Percentiles rank a stretch among this genome's conserved stretches.
phyloP scores from a whole-genome alignment of 2,113 vertebrate genomes.

The Tyrannus savana region DNA sequence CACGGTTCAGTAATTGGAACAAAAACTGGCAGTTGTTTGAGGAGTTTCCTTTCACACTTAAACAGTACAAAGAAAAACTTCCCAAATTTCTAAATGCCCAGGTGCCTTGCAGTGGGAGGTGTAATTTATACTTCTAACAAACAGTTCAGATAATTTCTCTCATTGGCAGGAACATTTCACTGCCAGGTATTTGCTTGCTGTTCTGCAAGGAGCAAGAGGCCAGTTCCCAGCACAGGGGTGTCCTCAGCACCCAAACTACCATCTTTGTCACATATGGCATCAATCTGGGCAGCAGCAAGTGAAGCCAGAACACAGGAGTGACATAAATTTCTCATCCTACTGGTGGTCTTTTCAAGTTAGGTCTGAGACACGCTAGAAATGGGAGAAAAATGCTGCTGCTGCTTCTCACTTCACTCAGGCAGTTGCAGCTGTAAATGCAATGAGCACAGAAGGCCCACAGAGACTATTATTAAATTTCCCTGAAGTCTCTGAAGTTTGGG shows the following conservation, averaged over 20 bases:
- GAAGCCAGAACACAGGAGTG: background rate
- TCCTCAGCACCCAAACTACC: background rate
- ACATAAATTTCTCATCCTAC: background rate
- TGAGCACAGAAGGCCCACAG: background rate
- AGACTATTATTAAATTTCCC: background rate
- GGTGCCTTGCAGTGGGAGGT: background rate
- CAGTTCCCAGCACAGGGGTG: background rate
- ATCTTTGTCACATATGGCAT: background rate
- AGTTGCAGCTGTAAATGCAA: background rate
- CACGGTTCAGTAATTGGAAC: fast-evolving
- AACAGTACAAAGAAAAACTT: background rate
- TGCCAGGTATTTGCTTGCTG: background rate
- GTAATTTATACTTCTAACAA: background rate
- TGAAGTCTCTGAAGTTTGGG: background rate
- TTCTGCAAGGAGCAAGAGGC: background rate
- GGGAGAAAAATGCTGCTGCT: background rate
- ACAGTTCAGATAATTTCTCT: background rate
- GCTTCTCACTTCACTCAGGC: background rate
- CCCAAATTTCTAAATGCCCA: background rate
- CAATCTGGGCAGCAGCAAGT: background rate
- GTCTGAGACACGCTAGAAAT: background rate
- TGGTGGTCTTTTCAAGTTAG: background rate
- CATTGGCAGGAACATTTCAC: background rate
- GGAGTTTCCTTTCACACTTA: background rate
- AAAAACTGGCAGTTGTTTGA: background rate